Percentiles rank a stretch among this genome's conserved stretches.
Conservation (phyloP, 2,888 invertebrate species). For the Notodonta ziczac region DNA sequence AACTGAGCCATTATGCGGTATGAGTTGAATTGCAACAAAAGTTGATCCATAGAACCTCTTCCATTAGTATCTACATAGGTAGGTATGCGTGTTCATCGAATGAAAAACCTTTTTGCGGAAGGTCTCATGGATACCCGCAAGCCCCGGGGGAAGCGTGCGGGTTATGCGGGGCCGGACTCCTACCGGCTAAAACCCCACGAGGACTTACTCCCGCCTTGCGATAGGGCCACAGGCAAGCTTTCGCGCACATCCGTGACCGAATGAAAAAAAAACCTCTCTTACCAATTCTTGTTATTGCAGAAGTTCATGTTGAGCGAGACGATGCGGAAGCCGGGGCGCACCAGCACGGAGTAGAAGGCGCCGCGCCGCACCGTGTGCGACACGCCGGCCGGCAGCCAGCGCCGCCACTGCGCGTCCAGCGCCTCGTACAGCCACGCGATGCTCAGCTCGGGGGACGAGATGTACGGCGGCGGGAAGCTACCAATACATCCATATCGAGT, state of each 20-base stretch:
- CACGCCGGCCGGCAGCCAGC: slow-evolving; percentile 95
- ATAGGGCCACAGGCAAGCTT: too few species aligned
- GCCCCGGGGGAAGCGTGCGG: too few species aligned
- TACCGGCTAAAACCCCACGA: too few species aligned
- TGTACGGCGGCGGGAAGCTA: slow-evolving; percentile 95
- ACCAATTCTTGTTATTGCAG: slow-evolving; percentile 98
- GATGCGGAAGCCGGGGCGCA: slow-evolving; percentile 94
- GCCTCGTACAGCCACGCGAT: slow-evolving; percentile 97
- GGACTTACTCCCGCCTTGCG: too few species aligned
- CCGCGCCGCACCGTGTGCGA: slow-evolving; percentile 94
- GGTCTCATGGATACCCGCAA: too few species aligned
- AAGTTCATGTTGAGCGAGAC: slow-evolving; percentile 98
- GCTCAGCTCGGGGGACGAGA: slow-evolving; percentile 91
- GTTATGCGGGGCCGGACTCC: too few species aligned
- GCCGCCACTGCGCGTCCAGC: slow-evolving; percentile 94
- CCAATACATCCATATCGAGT: slow-evolving; percentile 33
- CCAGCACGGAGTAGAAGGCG: slow-evolving; percentile 95
- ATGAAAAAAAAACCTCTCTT: slow-evolving; percentile 15
- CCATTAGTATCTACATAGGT: too few species aligned
- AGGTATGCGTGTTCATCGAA: too few species aligned
- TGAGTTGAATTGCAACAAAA: too few species aligned
- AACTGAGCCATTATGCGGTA: too few species aligned
- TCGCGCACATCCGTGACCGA: background rate
- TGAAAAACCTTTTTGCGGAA: too few species aligned
- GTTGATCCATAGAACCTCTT: too few species aligned